A percentile compares a stretch with the other conserved stretches of the same genome.
Conservation (phyloP, 2,113 vertebrate genomes). For the Platichthys stellatus region DNA sequence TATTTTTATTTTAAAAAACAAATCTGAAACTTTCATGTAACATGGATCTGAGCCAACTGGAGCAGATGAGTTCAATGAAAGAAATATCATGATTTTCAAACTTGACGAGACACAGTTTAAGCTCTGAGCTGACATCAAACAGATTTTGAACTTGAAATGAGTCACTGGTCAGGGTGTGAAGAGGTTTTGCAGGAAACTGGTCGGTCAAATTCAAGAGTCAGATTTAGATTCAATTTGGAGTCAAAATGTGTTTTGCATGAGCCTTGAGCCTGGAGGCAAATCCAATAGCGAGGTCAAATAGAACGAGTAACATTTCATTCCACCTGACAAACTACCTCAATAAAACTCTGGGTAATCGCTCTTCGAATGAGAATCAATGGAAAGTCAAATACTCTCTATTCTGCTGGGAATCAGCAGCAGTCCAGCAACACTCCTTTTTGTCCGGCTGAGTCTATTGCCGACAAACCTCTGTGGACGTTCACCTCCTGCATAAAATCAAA, state of each 20-base stretch:
- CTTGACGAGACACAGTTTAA: conserved; percentile 4
- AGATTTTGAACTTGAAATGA: not conserved
- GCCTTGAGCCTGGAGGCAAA: conserved; percentile 24
- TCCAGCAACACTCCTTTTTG: conserved; percentile 22
- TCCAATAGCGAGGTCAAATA: conserved; percentile 37
- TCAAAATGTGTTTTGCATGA: conserved; percentile 41
- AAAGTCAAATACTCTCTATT: conserved; percentile 39
- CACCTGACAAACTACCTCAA: conserved; percentile 42
- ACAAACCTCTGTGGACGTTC: conserved; percentile 21
- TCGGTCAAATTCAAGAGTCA: conserved; percentile 7
- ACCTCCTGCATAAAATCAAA: conserved; percentile 35
- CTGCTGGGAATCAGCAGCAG: conserved; percentile 22
- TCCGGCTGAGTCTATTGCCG: not conserved
- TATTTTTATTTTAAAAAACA: too few relatives aligned
- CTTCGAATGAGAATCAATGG: conserved; percentile 30
- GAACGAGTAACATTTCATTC: conserved; percentile 48
- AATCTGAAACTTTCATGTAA: too few relatives aligned
- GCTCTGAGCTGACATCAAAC: conserved; percentile 1
- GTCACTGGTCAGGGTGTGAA: not conserved
- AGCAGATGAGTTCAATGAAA: not conserved
- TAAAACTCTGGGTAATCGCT: conserved; percentile 34
- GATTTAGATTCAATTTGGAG: conserved; percentile 36
- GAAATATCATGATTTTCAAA: not conserved
- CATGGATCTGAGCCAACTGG: not conserved
- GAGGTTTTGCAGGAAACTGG: conserved; percentile 1